Percentiles rank a stretch among this genome's conserved stretches.
Conservation (phyloP, 2,888 invertebrate species). For the Venusia cambrica region DNA sequence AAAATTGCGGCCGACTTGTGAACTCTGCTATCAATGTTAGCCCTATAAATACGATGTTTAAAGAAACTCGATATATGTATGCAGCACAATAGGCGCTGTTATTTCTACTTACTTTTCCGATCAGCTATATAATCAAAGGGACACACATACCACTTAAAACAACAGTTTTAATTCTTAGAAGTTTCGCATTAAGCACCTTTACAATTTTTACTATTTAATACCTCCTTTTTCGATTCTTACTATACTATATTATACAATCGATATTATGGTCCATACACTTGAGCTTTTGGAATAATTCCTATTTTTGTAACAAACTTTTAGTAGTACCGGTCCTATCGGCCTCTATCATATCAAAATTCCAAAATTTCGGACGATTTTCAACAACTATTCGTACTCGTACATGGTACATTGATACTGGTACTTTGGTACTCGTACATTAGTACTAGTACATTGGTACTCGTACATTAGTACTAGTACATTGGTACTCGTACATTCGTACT, state of each 20-base stretch:
- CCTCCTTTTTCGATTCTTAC: conserved; percentile 18
- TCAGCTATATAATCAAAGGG: conserved; percentile 17
- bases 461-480: too few species aligned
- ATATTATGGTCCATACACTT: conserved; percentile 72
- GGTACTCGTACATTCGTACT: too few species aligned
- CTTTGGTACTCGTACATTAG: too few species aligned
- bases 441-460: too few species aligned
- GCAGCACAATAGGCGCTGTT: too few species aligned
- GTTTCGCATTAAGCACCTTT: conserved; percentile 8
- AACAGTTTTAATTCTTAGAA: conserved; percentile 9
- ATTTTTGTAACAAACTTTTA: conserved; percentile 75
- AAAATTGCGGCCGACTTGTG: too few species aligned
- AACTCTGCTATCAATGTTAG: too few species aligned
- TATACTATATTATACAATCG: conserved; percentile 38
- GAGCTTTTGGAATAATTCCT: conserved; percentile 73
- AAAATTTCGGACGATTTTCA: conserved; percentile 48
- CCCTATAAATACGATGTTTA: too few species aligned
- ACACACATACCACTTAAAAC: conserved; percentile 4
- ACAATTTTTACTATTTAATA: conserved; percentile 14
- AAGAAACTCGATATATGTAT: too few species aligned
- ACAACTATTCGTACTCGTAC: conserved; percentile 41
- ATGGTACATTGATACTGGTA: too few species aligned
- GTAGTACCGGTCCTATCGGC: conserved; percentile 56
- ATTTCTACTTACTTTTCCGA: conserved; percentile 5
- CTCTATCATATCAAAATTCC: conserved; percentile 65